phyloP scores from a whole-genome alignment of 2,113 vertebrate genomes.

The Paedocypris sp. region DNA sequence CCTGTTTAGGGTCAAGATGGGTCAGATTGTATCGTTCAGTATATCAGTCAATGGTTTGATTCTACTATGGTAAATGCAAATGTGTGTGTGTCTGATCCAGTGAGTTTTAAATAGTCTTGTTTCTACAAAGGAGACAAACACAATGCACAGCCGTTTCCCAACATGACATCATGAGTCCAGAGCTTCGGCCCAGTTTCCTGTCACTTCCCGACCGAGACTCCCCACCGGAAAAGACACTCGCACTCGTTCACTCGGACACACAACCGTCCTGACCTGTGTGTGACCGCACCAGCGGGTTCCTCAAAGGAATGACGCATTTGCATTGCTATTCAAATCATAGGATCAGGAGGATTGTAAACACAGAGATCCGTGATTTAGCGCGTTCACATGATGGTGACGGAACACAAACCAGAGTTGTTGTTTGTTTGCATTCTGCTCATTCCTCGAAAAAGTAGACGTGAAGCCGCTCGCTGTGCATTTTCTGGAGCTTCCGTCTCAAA shows the following conservation, averaged over 20 bases:
- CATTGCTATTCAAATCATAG: neutral
- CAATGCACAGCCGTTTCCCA: conserved; percentile 51
- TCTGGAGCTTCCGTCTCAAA: no score
- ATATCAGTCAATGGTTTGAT: no score
- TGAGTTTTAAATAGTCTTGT: conserved; percentile 27
- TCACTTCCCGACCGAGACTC: conserved; percentile 29
- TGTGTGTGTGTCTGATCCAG: conserved; percentile 11
- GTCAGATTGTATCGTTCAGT: no score
- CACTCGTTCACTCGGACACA: neutral
- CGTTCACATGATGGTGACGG: neutral
- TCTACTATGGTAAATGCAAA: neutral
- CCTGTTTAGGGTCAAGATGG: no score
- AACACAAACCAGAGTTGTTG: neutral
- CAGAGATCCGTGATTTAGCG: neutral
- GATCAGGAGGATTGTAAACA: neutral
- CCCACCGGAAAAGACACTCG: conserved; percentile 47
- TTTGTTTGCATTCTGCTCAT: neutral
- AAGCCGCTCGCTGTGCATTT: no score
- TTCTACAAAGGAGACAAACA: conserved; percentile 38
- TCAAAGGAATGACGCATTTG: neutral
- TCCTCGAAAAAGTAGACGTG: neutral
- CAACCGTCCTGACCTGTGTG: conserved; percentile 37
- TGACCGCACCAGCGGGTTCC: neutral
- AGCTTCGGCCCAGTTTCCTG: conserved; percentile 49
- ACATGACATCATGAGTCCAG: conserved; percentile 56